Conservation (phyloP, 2,888 invertebrate species). For the Drosophila anceps region DNA sequence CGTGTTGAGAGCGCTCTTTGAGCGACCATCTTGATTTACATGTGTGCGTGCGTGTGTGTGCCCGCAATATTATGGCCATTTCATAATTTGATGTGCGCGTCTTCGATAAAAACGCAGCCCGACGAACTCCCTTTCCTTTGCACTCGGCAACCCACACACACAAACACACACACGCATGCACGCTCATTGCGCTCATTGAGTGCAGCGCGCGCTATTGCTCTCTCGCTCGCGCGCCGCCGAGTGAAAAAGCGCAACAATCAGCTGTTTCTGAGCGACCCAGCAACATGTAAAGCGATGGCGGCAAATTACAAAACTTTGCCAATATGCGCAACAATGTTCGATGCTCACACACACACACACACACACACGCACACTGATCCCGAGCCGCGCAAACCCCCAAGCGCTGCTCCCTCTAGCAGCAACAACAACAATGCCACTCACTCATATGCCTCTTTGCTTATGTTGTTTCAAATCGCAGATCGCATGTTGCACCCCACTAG, state of each 20-base stretch:
- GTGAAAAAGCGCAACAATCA: constrained; percentile 38
- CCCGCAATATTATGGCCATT: constrained; percentile 54
- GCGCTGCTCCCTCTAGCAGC: background rate
- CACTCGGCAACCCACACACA: constrained; percentile 5
- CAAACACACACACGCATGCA: background rate
- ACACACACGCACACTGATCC: constrained; percentile 4
- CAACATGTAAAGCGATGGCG: constrained; percentile 50
- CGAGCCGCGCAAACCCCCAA: background rate
- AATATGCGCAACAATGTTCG: constrained; percentile 60
- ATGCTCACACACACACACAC: constrained; percentile 1
- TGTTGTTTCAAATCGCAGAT: constrained; percentile 26
- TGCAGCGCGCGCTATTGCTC: constrained; percentile 5
- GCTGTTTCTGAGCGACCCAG: constrained; percentile 45
- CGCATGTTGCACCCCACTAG: constrained; percentile 52
- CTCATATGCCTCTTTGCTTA: background rate
- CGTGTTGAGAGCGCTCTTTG: constrained; percentile 27
- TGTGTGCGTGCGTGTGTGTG: constrained; percentile 13
- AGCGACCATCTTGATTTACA: constrained; percentile 40
- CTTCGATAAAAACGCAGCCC: background rate
- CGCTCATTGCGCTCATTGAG: constrained; percentile 13
- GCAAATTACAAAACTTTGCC: constrained; percentile 38
- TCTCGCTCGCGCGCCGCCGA: constrained; percentile 28
- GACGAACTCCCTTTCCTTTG: background rate
- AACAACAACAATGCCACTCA: background rate
- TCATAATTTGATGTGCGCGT: constrained; percentile 50